Conservation (phyloP, 2,797 vertebrate species). For the Acanthornis magna region DNA sequence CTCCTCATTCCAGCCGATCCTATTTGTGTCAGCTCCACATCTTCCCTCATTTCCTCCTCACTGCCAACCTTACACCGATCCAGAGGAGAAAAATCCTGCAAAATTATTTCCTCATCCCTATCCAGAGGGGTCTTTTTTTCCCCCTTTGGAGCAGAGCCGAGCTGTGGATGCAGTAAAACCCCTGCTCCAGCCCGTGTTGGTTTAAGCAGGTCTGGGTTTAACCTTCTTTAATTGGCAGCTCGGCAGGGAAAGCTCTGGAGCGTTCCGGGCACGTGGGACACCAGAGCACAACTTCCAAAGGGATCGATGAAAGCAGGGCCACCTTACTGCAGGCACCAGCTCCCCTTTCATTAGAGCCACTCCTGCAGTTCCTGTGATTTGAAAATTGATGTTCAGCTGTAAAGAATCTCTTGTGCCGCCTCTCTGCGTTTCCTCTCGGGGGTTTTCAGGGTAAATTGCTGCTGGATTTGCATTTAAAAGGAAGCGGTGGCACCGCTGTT, state of each 20-base stretch:
- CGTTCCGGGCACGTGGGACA: not conserved
- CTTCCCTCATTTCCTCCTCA: not conserved
- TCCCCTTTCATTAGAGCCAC: not conserved
- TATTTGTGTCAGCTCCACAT: not conserved
- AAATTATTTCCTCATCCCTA: not conserved
- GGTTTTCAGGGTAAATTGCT: not conserved
- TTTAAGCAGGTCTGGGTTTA: not conserved
- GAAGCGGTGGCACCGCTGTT: not conserved
- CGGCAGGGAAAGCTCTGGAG: not conserved
- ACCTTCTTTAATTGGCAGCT: not conserved
- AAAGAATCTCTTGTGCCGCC: not conserved
- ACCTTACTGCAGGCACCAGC: not conserved
- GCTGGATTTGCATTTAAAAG: not conserved
- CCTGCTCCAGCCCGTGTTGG: not conserved
- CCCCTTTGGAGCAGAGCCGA: not conserved
- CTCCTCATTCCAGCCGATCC: not conserved
- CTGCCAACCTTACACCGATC: rapidly evolving
- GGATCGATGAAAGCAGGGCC: not conserved
- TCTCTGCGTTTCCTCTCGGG: not conserved
- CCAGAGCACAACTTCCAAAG: not conserved
- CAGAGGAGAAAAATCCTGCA: not conserved
- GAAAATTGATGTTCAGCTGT: not conserved
- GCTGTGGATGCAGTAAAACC: not conserved
- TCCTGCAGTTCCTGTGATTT: not conserved
- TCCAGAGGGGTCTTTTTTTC: not conserved